phyloP scores from a whole-genome alignment of 2,113 vertebrate species.

The Xenopus tropicalis region UCB_Xtro_10.0 CM004448.2:86531501-86532000 shows the following conservation, averaged over 20 bases:
- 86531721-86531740: conserved; percentile 38
- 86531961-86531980: too few species aligned
- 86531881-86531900: neutral
- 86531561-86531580: conserved; percentile 20
- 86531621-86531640: conserved; percentile 25
- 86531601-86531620: conserved; percentile 35
- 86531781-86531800: conserved; percentile 5
- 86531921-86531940: neutral
- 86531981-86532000: too few species aligned
- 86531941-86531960: neutral
- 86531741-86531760: conserved; percentile 37
- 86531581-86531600: conserved; percentile 29
- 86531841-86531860: neutral
- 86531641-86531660: conserved; percentile 39
- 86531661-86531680: conserved; percentile 20
- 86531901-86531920: neutral
- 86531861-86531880: neutral
- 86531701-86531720: conserved; percentile 42
- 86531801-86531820: conserved; percentile 13
- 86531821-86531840: conserved; percentile 1
- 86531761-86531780: conserved; percentile 36
- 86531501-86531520: conserved; percentile 50
- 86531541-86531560: conserved; percentile 22
- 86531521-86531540: conserved; percentile 13
- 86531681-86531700: conserved; percentile 23